Conservation (phyloP, 2,113 vertebrate genomes). For the Apodemus speciosus region DNA sequence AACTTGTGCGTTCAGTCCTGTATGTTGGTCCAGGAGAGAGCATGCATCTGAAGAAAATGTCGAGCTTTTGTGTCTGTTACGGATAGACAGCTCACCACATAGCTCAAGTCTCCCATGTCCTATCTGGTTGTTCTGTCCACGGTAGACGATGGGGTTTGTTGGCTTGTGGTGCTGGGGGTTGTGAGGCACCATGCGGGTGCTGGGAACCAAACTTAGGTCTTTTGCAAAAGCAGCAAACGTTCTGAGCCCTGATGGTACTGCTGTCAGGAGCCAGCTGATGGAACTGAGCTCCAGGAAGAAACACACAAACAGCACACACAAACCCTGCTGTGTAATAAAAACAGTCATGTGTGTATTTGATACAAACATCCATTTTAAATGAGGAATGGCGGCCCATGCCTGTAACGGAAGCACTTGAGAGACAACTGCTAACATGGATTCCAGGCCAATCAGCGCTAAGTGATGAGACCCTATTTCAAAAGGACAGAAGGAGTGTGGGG, state of each 20-base stretch:
- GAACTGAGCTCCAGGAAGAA: not conserved
- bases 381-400: not conserved
- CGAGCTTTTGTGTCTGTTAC: not conserved
- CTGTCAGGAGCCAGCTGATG: not conserved
- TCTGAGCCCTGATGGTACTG: not conserved
- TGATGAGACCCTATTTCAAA: not conserved
- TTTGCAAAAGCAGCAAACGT: not conserved
- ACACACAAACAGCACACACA: not conserved
- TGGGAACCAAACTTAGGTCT: not conserved
- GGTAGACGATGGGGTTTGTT: not conserved
- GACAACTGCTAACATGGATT: not conserved
- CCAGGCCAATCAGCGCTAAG: not conserved
- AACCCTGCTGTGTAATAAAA: not conserved
- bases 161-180: not conserved
- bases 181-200: not conserved
- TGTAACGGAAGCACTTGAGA: not conserved
- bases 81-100: not conserved
- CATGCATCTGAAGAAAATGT: not conserved
- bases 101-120: not conserved
- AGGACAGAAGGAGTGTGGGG: not conserved
- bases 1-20: not conserved
- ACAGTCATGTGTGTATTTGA: not conserved
- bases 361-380: not conserved
- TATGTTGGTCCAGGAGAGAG: not conserved
- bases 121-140: not conserved